Evolutionary conservation across 1,140 invertebrate genomes (phyloP), one percentile per base, ranked within the genome.

Genomic region (Colletes gigas): DNA sequence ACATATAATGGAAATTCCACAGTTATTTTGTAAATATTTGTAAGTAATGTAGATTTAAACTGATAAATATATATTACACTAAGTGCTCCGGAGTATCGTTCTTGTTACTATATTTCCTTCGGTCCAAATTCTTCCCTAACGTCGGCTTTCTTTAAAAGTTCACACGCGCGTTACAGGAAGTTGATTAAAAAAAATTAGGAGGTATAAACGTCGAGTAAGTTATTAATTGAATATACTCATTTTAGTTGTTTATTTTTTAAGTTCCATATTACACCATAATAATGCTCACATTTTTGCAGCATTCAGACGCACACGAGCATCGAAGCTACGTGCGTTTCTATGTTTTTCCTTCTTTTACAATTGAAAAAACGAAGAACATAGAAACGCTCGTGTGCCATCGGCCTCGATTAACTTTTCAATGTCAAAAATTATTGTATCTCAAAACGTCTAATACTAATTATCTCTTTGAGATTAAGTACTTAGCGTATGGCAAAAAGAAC

Each of bases 381-480:
- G 30, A 30, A 30, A 30, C 30, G 30, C 30, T 30, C 30, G 30
- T 30, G 30, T 30, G 30, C 30, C 30, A 30, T 2, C 30, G 30
- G 30, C 30, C 2, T 30, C 30, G 2, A 30, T 30, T 7, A 79
- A 78, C 55, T 55, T 15, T 41, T 73, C 15, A 67, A 74, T 41
- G 52, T 80, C 21, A 55, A 80, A 80, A 74, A 75, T 74, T 75
- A 75, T 79, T 65, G 63, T 4, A 17, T 19, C 17, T 63, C 8
- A 54, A 66, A 52, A 41, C 7, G 17, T 41, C 1, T 10, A 74
- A 47, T 17, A 77, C 6, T 39, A 12, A 63, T 44, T 12, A 6
- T 52, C 39, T 39, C 7, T 12, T 3, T 17, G 7, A 6, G 44
- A 62, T 72, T 72, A 47, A 73, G 10, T 7, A 10, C 50, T 12